These are phyloP conservation scores for Heliconius hewitsoni DNA, from an alignment of 1,140 invertebrate genomes.

Conservation along the genomic window DNA sequence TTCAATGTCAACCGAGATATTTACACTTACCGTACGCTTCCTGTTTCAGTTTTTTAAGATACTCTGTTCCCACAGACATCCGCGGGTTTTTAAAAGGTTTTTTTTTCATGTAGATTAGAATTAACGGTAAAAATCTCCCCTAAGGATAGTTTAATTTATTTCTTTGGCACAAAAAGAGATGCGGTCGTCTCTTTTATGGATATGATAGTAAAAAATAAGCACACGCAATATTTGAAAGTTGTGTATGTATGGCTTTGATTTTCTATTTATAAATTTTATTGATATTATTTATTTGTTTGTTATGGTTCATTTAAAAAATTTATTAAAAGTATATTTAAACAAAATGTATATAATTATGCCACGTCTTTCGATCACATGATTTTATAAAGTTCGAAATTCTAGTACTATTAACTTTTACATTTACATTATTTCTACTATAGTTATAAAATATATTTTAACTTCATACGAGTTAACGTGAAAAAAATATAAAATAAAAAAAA, in stretches of 20 bases:
- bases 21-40: slow-evolving; percentile 69
- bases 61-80: slow-evolving; percentile 71
- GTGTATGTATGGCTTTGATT: not conserved
- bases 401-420: too few relatives aligned
- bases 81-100: slow-evolving; percentile 60
- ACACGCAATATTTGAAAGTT: slow-evolving; percentile 34
- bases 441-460: too few relatives aligned
- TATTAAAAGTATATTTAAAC: too few relatives aligned
- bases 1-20: slow-evolving; percentile 68
- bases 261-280: not conserved
- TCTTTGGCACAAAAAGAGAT: slow-evolving; percentile 73
- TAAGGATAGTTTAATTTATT: slow-evolving; percentile 80
- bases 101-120: slow-evolving; percentile 74
- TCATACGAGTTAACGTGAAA: too few relatives aligned
- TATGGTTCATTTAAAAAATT: not conserved
- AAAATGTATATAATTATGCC: too few relatives aligned
- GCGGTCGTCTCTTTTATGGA: slow-evolving; percentile 70
- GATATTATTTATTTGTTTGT: not conserved
- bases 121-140: slow-evolving; percentile 79
- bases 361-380: too few relatives aligned
- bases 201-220: slow-evolving; percentile 58
- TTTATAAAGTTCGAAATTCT: too few relatives aligned
- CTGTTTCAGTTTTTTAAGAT: slow-evolving; percentile 66
- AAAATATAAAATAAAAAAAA: not conserved
- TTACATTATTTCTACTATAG: too few relatives aligned